Base-by-base conservation (phyloP, 2,113 vertebrate species). In the Octodon degus region DNA sequence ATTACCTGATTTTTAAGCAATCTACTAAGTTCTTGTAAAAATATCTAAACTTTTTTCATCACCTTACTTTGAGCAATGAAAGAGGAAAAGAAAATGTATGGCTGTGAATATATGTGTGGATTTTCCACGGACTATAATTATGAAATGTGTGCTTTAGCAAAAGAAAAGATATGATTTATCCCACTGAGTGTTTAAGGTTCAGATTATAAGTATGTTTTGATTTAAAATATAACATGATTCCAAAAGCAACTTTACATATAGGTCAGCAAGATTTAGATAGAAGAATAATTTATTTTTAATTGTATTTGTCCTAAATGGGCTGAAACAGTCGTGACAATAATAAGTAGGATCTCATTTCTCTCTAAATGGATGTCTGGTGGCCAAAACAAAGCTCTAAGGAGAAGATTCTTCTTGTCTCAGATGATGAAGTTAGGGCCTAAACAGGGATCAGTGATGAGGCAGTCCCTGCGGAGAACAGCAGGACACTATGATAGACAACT, bases 81-180 rank as follows among this genome's bases (percentile, higher is more conserved):
- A 92, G 72, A 55, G 14, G 10, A 81, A 70, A 70, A 92, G 12
- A 92, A 85, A 55, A 89, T 65, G 30, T 65, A n/a, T 5, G 50
- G 34, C 32, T 50, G 3, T 79, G 4, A 32, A 30, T 58, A 6
- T 70, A 1, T 58, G 25, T 22, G 17, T 72, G 24, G 16, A 77
- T 82, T 96, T 81, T 87, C 53, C 4, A 86, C 19, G 88, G 90
- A 85, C 67, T 53, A 85, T 84, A 72, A 50, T 87, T 43, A 70
- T 50, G 70, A 85, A 82, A 74, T 83, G 81, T 94, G 24, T 93
- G 11, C 50, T 40, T 68, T 60, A 60, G 27, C 16, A 67, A 83
- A 94, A 86, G 72, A 89, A 86, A 95, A 7, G 22, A 88, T 89
- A 79, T 27, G 17, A 88, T 91, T 72, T 30, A 77, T 81, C 19